Base-by-base conservation (phyloP, 2,888 invertebrate genomes). In the Beris chalybata region DNA sequence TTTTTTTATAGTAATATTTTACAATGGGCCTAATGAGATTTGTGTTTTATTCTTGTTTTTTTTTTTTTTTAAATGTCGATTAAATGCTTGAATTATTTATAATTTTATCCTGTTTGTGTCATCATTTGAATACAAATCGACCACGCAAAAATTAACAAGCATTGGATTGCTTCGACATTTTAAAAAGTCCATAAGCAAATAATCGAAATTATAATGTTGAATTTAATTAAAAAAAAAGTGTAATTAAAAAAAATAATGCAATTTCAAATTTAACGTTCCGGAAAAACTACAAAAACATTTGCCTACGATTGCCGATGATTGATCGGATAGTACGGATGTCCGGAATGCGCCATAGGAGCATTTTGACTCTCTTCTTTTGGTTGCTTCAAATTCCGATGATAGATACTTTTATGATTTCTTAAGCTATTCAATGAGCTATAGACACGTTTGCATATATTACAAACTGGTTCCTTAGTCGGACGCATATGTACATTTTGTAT, bases 401-500 rank as follows among this genome's bases (percentile, higher is more conserved):
- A 93, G 86, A 93, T 92, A 82, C 92, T 92, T 87, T 92, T 92
- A 86, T 93, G 93, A 85, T 93, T 93, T 82, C 93, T 86, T 78
- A 93, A 87, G 81, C 92, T 92, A 86, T 93, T 93, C 78, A 93
- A 86, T 80, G 92, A 93, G 86, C 92, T 92, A 86, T 93, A 93
- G 75, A 92, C 92, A 80, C 93, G 89, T 83, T 92, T 92, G 86
- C 93, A 93, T 81, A 93, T 92, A 85, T 91, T 92, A 86, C 93
- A 93, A 80, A 92, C 91, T 74, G 92, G 92, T 84, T 92, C 92
- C 84, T 92, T 88, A 81, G 92, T 91, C 76, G 92, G 92, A 78
- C 91, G 86, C 89, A 92, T 91, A 85, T 93, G 93, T 77, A 92
- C 92, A 85, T 93, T 92, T 86, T 92, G 92, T 84, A 92, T 92